Evolutionary conservation across 2,113 vertebrate species (phyloP).

Genomic region (Ramphastos sulfuratus): DNA sequence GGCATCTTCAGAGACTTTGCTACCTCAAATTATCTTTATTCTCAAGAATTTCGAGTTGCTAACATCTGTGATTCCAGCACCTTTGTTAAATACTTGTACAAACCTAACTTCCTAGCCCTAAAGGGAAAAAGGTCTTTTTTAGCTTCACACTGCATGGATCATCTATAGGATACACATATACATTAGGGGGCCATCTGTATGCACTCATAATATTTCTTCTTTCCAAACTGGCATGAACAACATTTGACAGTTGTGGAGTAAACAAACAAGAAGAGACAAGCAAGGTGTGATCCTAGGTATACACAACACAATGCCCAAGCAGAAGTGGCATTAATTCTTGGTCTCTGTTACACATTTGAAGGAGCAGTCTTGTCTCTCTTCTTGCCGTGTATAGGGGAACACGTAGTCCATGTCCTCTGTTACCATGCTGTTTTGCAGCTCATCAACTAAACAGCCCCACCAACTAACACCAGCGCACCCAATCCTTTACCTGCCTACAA

Average conservation of each 20-base stretch:
- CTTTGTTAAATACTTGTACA: neutral
- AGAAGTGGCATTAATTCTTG: neutral
- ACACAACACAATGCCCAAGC: neutral
- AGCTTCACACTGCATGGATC: neutral
- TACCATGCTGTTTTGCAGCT: neutral
- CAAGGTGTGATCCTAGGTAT: neutral
- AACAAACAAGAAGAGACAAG: neutral
- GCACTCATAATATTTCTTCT: neutral
- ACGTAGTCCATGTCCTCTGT: neutral
- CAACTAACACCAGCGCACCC: neutral
- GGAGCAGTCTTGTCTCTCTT: neutral
- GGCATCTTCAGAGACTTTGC: neutral
- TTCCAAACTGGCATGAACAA: neutral
- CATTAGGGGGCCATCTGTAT: rapidly evolving
- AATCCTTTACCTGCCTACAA: neutral
- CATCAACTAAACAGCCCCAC: neutral
- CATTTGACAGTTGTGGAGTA: neutral
- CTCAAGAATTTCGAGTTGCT: neutral
- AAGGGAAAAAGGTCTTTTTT: neutral
- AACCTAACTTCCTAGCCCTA: neutral
- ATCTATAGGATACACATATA: rapidly evolving
- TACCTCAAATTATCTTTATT: neutral
- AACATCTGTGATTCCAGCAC: neutral
- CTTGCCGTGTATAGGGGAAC: neutral
- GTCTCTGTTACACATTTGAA: neutral